phyloP scores from a whole-genome alignment of 2,113 vertebrate species.

The Camelus dromedarius region DNA sequence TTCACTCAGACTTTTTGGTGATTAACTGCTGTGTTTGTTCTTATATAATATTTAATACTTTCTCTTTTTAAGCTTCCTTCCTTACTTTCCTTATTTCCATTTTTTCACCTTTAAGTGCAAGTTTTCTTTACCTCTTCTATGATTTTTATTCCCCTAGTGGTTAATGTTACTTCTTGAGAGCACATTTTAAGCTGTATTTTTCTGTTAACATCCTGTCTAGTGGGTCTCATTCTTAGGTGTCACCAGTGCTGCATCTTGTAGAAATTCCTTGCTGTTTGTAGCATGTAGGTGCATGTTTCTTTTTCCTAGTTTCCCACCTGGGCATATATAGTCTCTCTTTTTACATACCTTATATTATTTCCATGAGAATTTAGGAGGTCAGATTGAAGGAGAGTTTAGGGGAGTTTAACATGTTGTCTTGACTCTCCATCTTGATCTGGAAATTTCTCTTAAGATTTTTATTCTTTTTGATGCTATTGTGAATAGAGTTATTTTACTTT shows the following conservation, averaged over 20 bases:
- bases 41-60: background rate
- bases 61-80: slow-evolving; percentile 46
- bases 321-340: background rate
- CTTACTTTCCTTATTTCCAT: background rate
- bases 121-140: slow-evolving; percentile 18
- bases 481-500: slow-evolving; percentile 26
- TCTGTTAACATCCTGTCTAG: background rate
- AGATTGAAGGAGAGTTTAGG: background rate
- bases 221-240: background rate
- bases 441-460: background rate
- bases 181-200: slow-evolving; percentile 24
- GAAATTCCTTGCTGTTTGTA: background rate
- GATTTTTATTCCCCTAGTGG: background rate
- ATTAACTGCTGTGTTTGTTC: background rate
- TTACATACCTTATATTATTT: background rate
- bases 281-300: background rate
- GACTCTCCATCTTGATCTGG: background rate
- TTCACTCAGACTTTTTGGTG: background rate
- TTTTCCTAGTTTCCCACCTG: background rate
- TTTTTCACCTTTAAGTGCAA: background rate
- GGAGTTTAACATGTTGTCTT: background rate
- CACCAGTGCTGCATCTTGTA: background rate
- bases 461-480: slow-evolving; percentile 16
- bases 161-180: slow-evolving; percentile 5
- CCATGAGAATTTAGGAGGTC: background rate